Base-by-base conservation (phyloP, 92 coral and sea anemone genomes). In the Phenganax marumi region DNA sequence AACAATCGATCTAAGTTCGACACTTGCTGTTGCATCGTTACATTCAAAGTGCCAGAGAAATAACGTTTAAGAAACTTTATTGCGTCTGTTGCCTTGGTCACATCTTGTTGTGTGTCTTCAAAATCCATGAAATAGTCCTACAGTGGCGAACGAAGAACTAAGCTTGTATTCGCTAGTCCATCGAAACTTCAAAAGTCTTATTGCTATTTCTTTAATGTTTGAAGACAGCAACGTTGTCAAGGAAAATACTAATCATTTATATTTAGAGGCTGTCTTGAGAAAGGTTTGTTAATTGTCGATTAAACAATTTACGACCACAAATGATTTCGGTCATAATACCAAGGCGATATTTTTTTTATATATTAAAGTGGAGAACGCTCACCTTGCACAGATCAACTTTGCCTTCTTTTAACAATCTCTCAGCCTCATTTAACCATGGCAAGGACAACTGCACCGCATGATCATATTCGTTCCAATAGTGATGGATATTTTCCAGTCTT, bases 391-490 rank as follows among this genome's bases (percentile, higher is more conserved):
- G 91, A 24, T 86, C 80, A 25, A 96, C 81, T 43, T 90, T 91
- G 60, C 92, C 92, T 18, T 91, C 89, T 58, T 70, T 86, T 61
- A 96, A 88, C 75, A 96, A 85, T n/a, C 89, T 84, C 50, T 96
- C 97, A 22, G 97, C 99, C 72, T 91, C 90, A 14, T 85, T 90
- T 84, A 96, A 84, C 99, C 99, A 96, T 10, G 83, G 83, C 47
- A 61, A 49, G 8, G 83, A 78, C 14, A 78, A 51, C 51, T 78
- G 70, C 7, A 78, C 73, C 0, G 83, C 70, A 17, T 52, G 65
- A 21, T 78, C 63, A 23, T 78, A 78, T 9, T 65, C 83, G 43
- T 61, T 78, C 83, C 83, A 78, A 89, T 82, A 69, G 82, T 80
- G 75, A 89, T 92, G 84, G 88, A 92, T 23, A 84, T 89, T 75